These are phyloP conservation scores for Sphyrna mokarran DNA, from an alignment of 2,113 vertebrate genomes.

Conservation along the genomic window DNA sequence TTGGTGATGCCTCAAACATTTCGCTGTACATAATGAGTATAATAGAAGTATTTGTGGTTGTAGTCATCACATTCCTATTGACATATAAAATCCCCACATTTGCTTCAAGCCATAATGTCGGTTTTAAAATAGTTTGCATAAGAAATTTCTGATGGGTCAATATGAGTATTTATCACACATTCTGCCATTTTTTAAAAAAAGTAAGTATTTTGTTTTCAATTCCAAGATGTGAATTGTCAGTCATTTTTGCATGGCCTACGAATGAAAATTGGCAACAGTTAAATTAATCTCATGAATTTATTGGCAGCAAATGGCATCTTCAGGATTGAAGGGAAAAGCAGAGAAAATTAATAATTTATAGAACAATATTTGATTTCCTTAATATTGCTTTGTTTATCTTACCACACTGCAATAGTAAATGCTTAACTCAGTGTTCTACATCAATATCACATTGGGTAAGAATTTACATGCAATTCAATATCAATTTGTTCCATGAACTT, in stretches of 20 bases:
- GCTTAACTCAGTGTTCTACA: neutral
- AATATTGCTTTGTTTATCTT: neutral
- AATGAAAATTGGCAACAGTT: neutral
- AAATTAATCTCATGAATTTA: neutral
- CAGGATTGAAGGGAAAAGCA: neutral
- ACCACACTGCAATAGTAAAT: neutral
- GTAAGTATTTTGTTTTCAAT: neutral
- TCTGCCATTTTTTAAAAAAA: neutral
- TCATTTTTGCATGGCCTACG: neutral
- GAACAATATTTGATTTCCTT: neutral
- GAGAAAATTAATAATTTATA: neutral
- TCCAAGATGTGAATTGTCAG: neutral
- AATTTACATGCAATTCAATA: neutral
- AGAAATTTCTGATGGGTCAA: neutral
- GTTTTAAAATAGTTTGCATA: neutral
- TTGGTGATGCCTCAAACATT: neutral
- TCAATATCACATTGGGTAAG: neutral
- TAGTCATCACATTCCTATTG: neutral
- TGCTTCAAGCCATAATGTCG: neutral
- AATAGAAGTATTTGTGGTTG: neutral
- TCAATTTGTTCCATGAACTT: neutral
- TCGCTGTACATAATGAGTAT: neutral
- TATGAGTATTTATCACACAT: neutral
- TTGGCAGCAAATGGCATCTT: neutral
- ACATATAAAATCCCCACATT: neutral